phyloP scores from a whole-genome alignment of 1,140 invertebrate species.

The Pseudomyrmex concolor region DNA sequence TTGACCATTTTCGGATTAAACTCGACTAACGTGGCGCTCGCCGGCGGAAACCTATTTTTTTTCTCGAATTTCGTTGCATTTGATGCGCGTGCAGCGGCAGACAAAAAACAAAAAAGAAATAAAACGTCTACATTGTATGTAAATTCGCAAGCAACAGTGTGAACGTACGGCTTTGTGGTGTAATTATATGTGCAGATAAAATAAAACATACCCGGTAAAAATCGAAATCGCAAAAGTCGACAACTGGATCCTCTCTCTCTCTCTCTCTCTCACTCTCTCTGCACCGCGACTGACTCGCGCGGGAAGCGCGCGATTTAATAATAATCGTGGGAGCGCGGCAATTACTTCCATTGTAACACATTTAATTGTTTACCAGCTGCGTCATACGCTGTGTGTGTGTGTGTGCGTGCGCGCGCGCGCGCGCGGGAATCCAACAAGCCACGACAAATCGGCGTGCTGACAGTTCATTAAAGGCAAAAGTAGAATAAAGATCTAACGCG shows the following conservation, averaged over 20 bases:
- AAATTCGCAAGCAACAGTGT: neutral
- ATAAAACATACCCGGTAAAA: neutral
- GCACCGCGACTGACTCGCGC: conserved; percentile 16
- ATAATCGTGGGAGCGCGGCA: conserved; percentile 80
- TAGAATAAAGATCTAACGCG: conserved; percentile 2
- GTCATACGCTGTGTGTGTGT: conserved; percentile 66
- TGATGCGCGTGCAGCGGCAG: no score
- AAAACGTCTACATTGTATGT: no score
- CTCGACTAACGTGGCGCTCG: neutral
- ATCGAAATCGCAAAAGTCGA: conserved; percentile 24
- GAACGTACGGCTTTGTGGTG: neutral
- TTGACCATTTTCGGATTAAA: conserved; percentile 50
- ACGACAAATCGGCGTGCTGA: conserved; percentile 35
- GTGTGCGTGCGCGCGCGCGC: conserved; percentile 17
- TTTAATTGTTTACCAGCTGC: conserved; percentile 80
- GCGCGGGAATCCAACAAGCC: conserved; percentile 58
- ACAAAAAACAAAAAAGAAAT: no score
- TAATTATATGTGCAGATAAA: no score
- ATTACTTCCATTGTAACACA: conserved; percentile 80
- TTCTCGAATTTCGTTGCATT: no score
- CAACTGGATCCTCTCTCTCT: neutral
- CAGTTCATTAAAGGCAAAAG: neutral
- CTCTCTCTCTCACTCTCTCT: conserved; percentile 9
- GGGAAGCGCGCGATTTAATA: conserved; percentile 73
- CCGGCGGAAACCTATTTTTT: no score